Conservation (phyloP, 2,113 vertebrate genomes). For the Gymnocephalus cernua region DNA sequence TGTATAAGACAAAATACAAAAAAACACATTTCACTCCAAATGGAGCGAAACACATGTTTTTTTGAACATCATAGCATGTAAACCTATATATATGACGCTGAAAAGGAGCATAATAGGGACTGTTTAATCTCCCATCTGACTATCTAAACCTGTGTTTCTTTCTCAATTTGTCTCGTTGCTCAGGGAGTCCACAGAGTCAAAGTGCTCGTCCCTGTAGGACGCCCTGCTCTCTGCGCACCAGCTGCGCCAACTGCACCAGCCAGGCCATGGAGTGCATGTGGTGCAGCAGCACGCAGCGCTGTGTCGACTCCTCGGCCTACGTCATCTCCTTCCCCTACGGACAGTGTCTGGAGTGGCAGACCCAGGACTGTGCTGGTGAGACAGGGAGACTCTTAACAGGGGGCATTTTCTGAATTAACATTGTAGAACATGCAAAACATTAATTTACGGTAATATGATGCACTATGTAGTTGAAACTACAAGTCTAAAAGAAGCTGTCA, state of each 20-base stretch:
- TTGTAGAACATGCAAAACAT: neutral
- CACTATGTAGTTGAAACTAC: neutral
- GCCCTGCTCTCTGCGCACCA: conserved; percentile 90
- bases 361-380: conserved; percentile 93
- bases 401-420: neutral
- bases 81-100: too few species aligned
- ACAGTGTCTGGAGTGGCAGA: conserved; percentile 98
- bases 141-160: neutral
- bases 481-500: too few species aligned
- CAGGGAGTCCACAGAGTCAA: conserved; percentile 90
- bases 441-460: neutral
- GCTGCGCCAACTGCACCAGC: conserved; percentile 93
- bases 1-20: too few species aligned
- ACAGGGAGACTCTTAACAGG: conserved; percentile 7
- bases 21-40: too few species aligned
- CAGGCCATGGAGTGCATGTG: conserved; percentile 98
- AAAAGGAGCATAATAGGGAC: too few species aligned
- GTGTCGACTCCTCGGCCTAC: conserved; percentile 95
- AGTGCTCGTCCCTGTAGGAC: conserved; percentile 91
- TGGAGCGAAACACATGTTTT: too few species aligned
- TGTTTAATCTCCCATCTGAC: neutral
- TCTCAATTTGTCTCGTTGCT: rapidly evolving
- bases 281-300: conserved; percentile 92
- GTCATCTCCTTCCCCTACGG: conserved; percentile 97
- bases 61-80: too few species aligned